Evolutionary conservation across 2,113 vertebrate genomes (phyloP).

Genomic region (Jacana jacana): DNA sequence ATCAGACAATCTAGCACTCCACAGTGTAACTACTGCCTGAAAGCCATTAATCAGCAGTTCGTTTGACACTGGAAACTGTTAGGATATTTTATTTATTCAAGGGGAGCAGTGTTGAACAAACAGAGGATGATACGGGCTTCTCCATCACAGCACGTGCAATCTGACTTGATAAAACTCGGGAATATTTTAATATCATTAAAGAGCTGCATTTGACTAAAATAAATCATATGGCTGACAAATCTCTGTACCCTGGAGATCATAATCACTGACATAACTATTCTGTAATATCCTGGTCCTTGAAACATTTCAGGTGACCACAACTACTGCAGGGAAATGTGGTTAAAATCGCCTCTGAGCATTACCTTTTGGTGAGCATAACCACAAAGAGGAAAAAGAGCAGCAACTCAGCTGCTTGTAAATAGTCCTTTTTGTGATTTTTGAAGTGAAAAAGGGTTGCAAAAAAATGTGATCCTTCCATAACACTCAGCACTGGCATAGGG

Average conservation of each 20-base stretch:
- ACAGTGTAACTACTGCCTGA: background rate
- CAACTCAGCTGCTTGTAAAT: background rate
- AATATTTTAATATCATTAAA: conserved; percentile 4
- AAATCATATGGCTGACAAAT: background rate
- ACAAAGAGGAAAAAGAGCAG: background rate
- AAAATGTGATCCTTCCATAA: background rate
- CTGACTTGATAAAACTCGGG: background rate
- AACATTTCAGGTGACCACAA: background rate
- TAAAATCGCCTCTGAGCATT: background rate
- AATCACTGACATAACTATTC: background rate
- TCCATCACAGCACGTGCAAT: background rate
- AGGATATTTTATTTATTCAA: background rate
- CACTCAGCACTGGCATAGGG: background rate
- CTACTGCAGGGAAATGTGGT: background rate
- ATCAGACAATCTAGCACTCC: background rate
- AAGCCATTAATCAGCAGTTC: background rate
- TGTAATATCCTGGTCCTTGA: background rate
- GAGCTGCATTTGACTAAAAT: background rate
- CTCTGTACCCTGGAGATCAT: background rate
- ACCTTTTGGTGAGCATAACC: background rate
- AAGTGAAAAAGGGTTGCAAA: background rate
- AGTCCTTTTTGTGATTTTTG: background rate
- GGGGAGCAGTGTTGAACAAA: background rate
- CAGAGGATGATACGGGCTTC: background rate
- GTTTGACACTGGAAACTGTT: background rate